phyloP scores from a whole-genome alignment of 2,888 invertebrate genomes.

The Eustalomyia histrio region DNA sequence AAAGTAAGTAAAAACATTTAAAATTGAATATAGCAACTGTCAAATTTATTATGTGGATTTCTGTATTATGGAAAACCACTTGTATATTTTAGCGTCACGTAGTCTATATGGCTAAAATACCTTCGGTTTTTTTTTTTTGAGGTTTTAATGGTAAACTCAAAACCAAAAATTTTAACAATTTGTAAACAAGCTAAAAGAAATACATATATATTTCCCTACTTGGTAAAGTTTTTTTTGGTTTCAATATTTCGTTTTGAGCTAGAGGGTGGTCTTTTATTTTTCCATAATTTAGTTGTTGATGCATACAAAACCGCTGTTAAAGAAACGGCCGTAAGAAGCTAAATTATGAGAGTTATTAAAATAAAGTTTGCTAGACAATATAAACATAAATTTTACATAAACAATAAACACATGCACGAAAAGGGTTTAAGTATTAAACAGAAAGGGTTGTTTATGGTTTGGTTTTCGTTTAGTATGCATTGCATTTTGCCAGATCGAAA shows the following conservation, averaged over 20 bases:
- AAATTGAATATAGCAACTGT: constrained; percentile 31
- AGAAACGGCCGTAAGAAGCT: background rate
- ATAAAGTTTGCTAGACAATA: constrained; percentile 2
- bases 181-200: background rate
- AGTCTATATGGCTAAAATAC: constrained; percentile 26
- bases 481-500: no score
- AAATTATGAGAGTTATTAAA: constrained; percentile 20
- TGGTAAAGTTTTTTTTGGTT: background rate
- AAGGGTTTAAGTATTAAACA: background rate
- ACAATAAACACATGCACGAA: background rate
- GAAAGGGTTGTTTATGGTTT: background rate
- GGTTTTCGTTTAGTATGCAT: no score
- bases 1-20: constrained; percentile 12
- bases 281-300: constrained; percentile 5
- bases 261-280: background rate
- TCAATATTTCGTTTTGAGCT: background rate
- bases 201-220: constrained; percentile 12
- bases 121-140: constrained; percentile 26
- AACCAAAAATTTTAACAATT: constrained; percentile 1
- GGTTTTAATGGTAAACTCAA: constrained; percentile 1
- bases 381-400: background rate
- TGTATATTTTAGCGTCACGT: constrained; percentile 20
- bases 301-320: background rate
- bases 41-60: background rate
- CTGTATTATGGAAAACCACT: constrained; percentile 29